phyloP scores from a whole-genome alignment of 64 coral and sea anemone species.

The Montipora efflorescens region DNA sequence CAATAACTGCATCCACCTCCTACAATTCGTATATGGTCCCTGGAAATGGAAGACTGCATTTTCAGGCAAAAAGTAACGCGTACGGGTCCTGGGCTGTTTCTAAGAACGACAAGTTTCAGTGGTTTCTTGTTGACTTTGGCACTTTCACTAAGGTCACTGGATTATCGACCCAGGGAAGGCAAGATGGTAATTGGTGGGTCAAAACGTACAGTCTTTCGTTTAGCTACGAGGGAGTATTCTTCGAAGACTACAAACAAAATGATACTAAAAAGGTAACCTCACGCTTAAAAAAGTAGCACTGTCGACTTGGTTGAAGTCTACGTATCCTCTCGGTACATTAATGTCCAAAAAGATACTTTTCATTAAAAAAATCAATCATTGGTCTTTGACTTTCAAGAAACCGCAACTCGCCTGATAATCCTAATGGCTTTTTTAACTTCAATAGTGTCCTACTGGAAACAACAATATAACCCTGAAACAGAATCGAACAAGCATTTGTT shows the following conservation, averaged over 20 bases:
- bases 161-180: conserved; percentile 54
- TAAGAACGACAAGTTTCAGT: conserved; percentile 28
- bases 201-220: conserved; percentile 36
- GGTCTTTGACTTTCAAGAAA: too few relatives aligned
- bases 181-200: conserved; percentile 43
- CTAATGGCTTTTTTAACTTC: too few relatives aligned
- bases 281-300: not conserved
- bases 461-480: too few relatives aligned
- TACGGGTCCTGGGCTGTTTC: conserved; percentile 31
- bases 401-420: too few relatives aligned
- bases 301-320: too few relatives aligned
- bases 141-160: conserved; percentile 26
- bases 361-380: too few relatives aligned
- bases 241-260: conserved; percentile 56
- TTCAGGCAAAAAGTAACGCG: not conserved
- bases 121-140: conserved; percentile 55
- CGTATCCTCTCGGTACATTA: too few relatives aligned
- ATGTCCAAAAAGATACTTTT: too few relatives aligned
- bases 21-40: conserved; percentile 27
- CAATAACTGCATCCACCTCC: conserved; percentile 46
- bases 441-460: too few relatives aligned
- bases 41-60: conserved; percentile 53
- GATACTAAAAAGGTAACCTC: conserved; percentile 13
- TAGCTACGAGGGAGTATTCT: conserved; percentile 41
- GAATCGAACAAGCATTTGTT: too few relatives aligned